phyloP scores from a whole-genome alignment of 2,797 vertebrate genomes.

The Rhabdomys pumilio region DNA sequence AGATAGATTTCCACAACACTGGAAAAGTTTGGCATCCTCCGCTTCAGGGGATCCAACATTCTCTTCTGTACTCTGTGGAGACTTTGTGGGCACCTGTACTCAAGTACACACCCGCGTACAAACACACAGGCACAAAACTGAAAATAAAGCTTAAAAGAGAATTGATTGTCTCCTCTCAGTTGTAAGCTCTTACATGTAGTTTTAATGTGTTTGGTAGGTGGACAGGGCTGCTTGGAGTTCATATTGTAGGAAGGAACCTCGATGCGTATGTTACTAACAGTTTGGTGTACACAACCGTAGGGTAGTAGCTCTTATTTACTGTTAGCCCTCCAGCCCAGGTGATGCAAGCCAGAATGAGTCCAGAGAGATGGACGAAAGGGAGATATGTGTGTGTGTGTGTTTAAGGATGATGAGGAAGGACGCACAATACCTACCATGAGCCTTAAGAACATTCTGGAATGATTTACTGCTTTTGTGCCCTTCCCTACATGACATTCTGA shows the following conservation, averaged over 20 bases:
- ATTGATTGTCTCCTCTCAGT: background rate
- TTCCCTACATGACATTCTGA: background rate
- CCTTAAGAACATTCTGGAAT: background rate
- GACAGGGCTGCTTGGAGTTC: background rate
- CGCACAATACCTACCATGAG: background rate
- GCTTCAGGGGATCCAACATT: background rate
- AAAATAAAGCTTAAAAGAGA: no score
- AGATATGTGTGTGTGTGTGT: no score
- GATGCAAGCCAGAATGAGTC: background rate
- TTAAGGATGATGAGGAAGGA: background rate
- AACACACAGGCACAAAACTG: background rate
- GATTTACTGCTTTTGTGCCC: background rate
- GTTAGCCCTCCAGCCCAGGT: background rate
- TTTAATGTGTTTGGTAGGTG: background rate
- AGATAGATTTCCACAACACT: background rate
- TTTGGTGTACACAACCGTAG: background rate
- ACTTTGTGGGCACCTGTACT: background rate
- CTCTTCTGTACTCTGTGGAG: background rate
- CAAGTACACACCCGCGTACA: background rate
- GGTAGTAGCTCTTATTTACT: background rate
- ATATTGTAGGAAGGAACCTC: background rate
- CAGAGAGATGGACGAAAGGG: background rate
- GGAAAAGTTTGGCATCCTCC: background rate
- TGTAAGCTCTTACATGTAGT: rapidly evolving
- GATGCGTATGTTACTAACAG: background rate